Conservation (phyloP, 2,797 vertebrate genomes). For the Ceryle rudis region DNA sequence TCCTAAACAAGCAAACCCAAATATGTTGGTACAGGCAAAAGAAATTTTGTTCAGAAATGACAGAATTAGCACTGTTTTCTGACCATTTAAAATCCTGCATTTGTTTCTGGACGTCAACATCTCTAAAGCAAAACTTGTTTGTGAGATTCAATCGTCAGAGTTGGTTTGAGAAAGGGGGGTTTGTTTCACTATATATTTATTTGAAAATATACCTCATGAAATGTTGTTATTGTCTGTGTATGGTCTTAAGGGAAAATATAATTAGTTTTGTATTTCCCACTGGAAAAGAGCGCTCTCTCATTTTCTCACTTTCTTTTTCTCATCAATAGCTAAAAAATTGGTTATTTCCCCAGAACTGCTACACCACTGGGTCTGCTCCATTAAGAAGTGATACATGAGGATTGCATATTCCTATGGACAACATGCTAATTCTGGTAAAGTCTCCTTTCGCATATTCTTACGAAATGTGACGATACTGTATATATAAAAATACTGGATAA, state of each 20-base stretch:
- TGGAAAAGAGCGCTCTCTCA: neutral
- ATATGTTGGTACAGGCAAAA: neutral
- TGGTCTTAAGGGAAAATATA: conserved; percentile 6
- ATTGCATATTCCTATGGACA: neutral
- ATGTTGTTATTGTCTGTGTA: neutral
- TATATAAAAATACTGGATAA: too few relatives aligned
- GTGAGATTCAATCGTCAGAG: neutral
- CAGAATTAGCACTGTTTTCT: neutral
- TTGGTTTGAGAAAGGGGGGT: neutral
- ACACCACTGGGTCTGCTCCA: neutral
- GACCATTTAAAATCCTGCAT: neutral
- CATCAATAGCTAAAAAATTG: neutral
- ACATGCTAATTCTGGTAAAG: neutral
- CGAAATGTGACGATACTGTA: neutral
- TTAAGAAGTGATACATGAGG: neutral
- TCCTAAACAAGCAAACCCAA: neutral
- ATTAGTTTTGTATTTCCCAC: conserved; percentile 11
- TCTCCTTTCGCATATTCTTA: neutral
- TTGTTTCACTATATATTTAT: neutral
- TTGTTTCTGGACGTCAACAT: neutral
- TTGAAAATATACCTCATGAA: neutral
- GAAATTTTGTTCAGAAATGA: neutral
- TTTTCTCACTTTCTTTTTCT: neutral
- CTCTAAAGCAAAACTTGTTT: neutral
- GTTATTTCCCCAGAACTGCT: neutral